Conservation (phyloP, 2,888 invertebrate species). For the Rosalia funebris region DNA sequence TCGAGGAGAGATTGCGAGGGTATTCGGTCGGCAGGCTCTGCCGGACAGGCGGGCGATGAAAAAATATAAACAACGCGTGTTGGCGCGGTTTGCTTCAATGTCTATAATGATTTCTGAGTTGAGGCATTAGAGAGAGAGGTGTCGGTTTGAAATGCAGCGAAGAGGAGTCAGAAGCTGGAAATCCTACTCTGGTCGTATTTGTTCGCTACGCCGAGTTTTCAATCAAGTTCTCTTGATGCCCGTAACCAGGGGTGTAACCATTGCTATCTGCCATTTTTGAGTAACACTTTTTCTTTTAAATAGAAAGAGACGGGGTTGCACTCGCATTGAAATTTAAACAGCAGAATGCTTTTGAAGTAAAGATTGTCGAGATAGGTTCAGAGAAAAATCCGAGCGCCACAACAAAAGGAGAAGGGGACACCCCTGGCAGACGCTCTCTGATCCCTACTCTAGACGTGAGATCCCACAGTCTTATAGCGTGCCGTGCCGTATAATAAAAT, state of each 20-base stretch:
- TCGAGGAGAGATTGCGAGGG: too few species aligned
- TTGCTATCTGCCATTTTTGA: slow-evolving; percentile 50
- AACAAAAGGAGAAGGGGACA: slow-evolving; percentile 48
- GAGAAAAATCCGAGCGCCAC: slow-evolving; percentile 49
- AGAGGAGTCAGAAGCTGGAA: slow-evolving; percentile 41
- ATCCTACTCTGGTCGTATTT: slow-evolving; percentile 61
- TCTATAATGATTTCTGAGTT: slow-evolving; percentile 37
- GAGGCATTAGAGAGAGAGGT: slow-evolving; percentile 36
- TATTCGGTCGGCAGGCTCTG: too few species aligned
- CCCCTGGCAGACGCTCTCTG: slow-evolving; percentile 48
- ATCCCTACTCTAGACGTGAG: slow-evolving; percentile 53
- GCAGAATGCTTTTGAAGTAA: slow-evolving; percentile 53
- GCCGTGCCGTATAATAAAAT: slow-evolving; percentile 56
- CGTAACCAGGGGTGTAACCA: slow-evolving; percentile 52
- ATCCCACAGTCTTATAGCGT: slow-evolving; percentile 51
- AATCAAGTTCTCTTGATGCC: slow-evolving; percentile 62
- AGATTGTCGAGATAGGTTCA: slow-evolving; percentile 50
- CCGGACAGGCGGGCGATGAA: too few species aligned
- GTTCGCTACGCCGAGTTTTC: slow-evolving; percentile 63
- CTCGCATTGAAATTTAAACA: slow-evolving; percentile 52
- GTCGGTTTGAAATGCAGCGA: slow-evolving; percentile 32
- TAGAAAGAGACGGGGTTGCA: slow-evolving; percentile 47
- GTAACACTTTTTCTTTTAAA: slow-evolving; percentile 50
- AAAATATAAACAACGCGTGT: slow-evolving; percentile 9
- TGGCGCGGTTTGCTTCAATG: slow-evolving; percentile 15